These are phyloP conservation scores for Cyprinella venusta DNA, from an alignment of 2,797 vertebrate species.

Conservation along the genomic window DNA sequence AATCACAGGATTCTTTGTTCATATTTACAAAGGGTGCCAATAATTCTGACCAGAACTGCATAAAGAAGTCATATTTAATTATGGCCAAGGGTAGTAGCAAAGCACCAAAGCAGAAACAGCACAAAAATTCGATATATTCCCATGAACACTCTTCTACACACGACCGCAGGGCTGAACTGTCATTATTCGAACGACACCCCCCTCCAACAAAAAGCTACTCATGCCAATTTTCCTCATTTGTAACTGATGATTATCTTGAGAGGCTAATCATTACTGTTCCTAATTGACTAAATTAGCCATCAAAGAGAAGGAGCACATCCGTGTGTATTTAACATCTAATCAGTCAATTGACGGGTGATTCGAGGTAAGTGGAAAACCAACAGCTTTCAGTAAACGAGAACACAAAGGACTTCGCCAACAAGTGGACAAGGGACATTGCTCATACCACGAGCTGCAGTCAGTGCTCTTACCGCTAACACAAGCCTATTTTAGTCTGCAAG, in stretches of 20 bases:
- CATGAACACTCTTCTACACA: conserved; percentile 48
- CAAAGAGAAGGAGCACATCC: conserved; percentile 73
- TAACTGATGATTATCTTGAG: conserved; percentile 72
- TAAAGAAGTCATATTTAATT: not conserved
- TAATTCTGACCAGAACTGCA: not conserved
- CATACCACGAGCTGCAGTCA: conserved; percentile 46
- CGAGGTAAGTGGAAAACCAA: conserved; percentile 64
- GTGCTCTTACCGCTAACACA: not conserved
- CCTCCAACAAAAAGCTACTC: conserved; percentile 80
- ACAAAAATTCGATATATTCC: conserved; percentile 28
- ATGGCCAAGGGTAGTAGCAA: not conserved
- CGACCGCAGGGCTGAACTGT: conserved; percentile 62
- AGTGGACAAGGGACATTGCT: conserved; percentile 68
- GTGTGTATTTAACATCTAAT: conserved; percentile 68
- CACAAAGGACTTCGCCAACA: conserved; percentile 59
- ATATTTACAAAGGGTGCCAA: not conserved
- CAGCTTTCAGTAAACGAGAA: conserved; percentile 57
- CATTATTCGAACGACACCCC: conserved; percentile 75
- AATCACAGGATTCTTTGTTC: not conserved
- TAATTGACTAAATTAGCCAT: conserved; percentile 78
- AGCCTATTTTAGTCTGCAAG: not conserved
- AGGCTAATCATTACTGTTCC: conserved; percentile 74
- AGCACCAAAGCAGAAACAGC: not conserved
- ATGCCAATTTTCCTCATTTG: conserved; percentile 66
- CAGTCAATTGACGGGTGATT: conserved; percentile 63